Conservation (phyloP, 1,140 invertebrate species). For the Aphelinus atriplicis region DNA sequence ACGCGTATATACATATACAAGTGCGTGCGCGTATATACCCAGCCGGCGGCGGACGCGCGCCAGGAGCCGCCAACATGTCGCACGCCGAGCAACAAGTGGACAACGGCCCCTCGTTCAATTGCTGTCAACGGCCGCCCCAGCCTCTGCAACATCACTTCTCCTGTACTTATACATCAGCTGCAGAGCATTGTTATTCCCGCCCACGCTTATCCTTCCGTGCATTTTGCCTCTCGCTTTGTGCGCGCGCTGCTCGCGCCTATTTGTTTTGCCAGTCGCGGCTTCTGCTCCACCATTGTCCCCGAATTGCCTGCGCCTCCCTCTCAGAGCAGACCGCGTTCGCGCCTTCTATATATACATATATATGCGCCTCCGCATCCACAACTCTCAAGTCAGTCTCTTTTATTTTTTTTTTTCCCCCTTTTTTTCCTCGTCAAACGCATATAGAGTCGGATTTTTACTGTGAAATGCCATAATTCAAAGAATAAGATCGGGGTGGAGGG, state of each 20-base stretch:
- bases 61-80: slow-evolving; percentile 4
- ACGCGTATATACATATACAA: neutral
- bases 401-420: neutral
- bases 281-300: neutral
- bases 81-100: slow-evolving; percentile 37
- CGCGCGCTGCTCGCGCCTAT: neutral
- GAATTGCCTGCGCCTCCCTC: too few species aligned
- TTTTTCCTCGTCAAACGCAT: neutral
- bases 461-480: neutral
- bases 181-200: neutral
- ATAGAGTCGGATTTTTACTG: neutral
- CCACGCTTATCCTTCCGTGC: neutral
- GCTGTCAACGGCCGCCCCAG: slow-evolving; percentile 9
- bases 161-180: slow-evolving; percentile 15
- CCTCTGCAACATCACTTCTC: slow-evolving; percentile 11
- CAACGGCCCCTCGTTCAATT: slow-evolving; percentile 26
- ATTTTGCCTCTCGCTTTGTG: neutral
- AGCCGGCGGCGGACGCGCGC: neutral
- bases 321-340: too few species aligned
- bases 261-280: neutral
- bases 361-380: too few species aligned
- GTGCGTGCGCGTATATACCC: neutral
- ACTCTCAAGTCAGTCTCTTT: neutral
- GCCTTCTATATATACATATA: too few species aligned
- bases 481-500: neutral